Evolutionary conservation across 92 coral and sea anemone species (phyloP).

Genomic region (Zoanthus sociatus): DNA sequence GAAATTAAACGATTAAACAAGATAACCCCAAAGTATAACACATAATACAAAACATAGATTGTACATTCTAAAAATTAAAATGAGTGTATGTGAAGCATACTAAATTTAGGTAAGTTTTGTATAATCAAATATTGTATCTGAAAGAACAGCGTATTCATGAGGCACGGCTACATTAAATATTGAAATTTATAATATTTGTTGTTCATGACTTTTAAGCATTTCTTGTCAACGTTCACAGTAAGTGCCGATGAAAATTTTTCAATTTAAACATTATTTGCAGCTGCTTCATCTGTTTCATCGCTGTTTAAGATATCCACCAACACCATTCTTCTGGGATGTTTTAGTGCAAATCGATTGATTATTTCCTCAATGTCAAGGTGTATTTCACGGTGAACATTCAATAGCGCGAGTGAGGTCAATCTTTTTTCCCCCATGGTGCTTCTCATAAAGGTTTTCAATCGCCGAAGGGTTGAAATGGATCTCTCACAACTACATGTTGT

Average conservation of each 20-base stretch:
- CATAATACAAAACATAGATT: neutral
- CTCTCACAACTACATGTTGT: slow-evolving; percentile 24
- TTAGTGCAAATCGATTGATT: slow-evolving; percentile 29
- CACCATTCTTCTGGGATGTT: slow-evolving; percentile 34
- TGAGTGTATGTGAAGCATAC: neutral
- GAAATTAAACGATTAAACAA: no score
- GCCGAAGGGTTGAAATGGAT: slow-evolving; percentile 36
- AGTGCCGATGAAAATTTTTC: neutral
- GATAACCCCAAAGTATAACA: no score
- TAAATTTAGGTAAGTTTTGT: neutral
- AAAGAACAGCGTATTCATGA: slow-evolving; percentile 7
- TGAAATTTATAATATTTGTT: neutral
- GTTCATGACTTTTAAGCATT: neutral
- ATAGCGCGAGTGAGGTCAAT: slow-evolving; percentile 17
- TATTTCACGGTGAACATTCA: slow-evolving; percentile 37
- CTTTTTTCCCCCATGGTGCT: slow-evolving; percentile 26
- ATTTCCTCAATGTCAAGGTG: slow-evolving; percentile 20
- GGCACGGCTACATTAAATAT: slow-evolving; percentile 2
- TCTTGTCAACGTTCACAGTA: slow-evolving; percentile 7
- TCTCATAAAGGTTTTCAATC: slow-evolving; percentile 28
- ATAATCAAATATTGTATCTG: neutral
- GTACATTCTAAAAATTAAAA: neutral
- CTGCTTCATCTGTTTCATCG: neutral
- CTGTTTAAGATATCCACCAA: slow-evolving; percentile 2
- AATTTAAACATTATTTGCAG: slow-evolving; percentile 5